A percentile compares a stretch with the other conserved stretches of the same genome.
Evolutionary conservation across 2,888 invertebrate genomes (phyloP).

Genomic region (Ectropis crepuscularia): DNA sequence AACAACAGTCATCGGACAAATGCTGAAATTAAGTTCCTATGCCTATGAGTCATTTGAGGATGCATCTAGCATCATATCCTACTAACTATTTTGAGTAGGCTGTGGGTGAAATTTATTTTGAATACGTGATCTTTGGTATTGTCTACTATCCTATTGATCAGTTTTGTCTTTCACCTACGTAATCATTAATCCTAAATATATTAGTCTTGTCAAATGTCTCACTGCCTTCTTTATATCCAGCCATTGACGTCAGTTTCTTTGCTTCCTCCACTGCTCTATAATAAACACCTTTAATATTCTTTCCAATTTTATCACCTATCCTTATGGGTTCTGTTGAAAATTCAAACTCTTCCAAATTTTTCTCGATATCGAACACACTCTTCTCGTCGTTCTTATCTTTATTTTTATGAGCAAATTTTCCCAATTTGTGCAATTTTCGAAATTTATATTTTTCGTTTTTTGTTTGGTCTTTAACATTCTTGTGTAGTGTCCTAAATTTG

Average conservation of each 20-base stretch:
- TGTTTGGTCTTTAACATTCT: background rate
- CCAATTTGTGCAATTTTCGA: background rate
- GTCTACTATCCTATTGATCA: background rate
- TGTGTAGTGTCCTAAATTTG: background rate
- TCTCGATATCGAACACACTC: background rate
- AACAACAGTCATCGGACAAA: too few relatives aligned
- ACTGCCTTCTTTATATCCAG: constrained; percentile 18
- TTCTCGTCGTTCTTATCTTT: background rate
- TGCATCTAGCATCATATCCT: too few relatives aligned
- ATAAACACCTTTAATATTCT: constrained; percentile 60
- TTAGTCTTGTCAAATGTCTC: constrained; percentile 15
- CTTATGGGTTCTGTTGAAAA: background rate
- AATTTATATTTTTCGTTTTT: background rate
- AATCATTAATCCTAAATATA: constrained; percentile 14
- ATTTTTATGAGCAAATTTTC: background rate
- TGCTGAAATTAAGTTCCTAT: too few relatives aligned
- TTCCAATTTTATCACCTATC: constrained; percentile 34
- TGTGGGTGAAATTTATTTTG: background rate
- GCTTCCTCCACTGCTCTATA: constrained; percentile 56
- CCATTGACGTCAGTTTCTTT: constrained; percentile 47
- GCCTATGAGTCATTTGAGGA: too few relatives aligned
- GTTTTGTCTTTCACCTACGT: background rate
- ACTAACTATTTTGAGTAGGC: too few relatives aligned
- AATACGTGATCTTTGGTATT: background rate
- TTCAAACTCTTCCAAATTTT: background rate